Conservation (phyloP, 2,888 invertebrate species). For the Anarsia innoxiella region DNA sequence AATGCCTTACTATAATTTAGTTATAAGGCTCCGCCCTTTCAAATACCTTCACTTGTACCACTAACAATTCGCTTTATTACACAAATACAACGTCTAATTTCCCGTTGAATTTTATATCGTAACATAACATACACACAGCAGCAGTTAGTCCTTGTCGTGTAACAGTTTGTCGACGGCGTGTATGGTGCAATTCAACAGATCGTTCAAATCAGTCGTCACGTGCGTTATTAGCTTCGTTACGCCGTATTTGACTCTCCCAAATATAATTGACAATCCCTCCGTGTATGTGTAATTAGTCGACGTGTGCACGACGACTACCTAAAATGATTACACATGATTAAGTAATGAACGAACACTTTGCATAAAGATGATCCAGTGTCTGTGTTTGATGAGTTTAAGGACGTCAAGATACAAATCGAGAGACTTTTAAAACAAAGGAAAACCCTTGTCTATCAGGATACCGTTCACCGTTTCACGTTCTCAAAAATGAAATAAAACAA, state of each 20-base stretch:
- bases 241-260: constrained; percentile 1
- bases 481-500: no score
- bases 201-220: constrained; percentile 22
- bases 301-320: background rate
- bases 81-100: background rate
- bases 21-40: constrained; percentile 14
- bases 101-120: no score
- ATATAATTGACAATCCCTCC: constrained; percentile 2
- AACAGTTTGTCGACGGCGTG: constrained; percentile 20
- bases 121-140: no score
- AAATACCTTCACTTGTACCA: constrained; percentile 9
- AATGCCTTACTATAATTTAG: constrained; percentile 34
- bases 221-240: constrained; percentile 17
- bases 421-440: no score
- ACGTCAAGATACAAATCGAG: no score
- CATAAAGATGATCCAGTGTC: no score
- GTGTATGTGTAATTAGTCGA: background rate
- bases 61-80: background rate
- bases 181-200: constrained; percentile 21
- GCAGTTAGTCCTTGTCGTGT: constrained; percentile 4
- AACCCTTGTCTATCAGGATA: no score
- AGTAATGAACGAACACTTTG: no score
- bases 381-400: no score
- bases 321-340: no score
- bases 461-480: no score